Conservation (phyloP, 2,113 vertebrate genomes). For the Gnathonemus echidnorhynchus region DNA sequence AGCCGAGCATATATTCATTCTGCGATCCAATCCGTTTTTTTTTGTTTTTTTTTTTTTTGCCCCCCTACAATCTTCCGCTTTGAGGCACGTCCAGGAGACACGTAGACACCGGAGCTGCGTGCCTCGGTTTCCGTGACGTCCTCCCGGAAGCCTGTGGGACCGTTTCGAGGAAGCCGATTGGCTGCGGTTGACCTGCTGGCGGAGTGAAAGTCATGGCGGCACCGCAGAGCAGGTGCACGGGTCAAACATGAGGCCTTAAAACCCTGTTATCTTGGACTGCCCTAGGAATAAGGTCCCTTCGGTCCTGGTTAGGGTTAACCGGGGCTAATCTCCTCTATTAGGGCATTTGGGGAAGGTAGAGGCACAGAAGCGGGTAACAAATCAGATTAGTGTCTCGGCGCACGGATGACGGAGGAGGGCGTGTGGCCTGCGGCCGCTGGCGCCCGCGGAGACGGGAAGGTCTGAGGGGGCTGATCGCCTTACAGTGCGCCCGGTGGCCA, state of each 20-base stretch:
- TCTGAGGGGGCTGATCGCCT: neutral
- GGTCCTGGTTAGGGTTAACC: neutral
- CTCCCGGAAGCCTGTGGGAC: neutral
- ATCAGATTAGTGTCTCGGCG: slow-evolving; percentile 8
- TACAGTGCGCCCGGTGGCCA: neutral
- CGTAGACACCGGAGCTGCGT: neutral
- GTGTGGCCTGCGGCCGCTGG: neutral
- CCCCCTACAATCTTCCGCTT: neutral
- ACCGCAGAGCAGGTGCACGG: neutral
- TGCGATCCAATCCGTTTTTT: neutral
- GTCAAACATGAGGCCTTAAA: neutral
- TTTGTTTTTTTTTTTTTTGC: neutral
- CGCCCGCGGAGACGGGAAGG: neutral
- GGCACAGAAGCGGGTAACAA: slow-evolving; percentile 7
- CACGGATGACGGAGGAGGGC: neutral
- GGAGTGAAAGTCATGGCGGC: neutral
- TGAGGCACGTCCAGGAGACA: neutral
- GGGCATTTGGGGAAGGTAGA: neutral
- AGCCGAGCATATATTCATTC: neutral
- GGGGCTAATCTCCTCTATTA: slow-evolving; percentile 16
- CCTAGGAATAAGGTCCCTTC: neutral
- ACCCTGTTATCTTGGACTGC: neutral
- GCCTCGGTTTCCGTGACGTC: neutral
- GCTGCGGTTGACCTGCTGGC: neutral
- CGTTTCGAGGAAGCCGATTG: neutral